Conservation (phyloP, 2,797 vertebrate species). For the Hippoglossus hippoglossus region DNA sequence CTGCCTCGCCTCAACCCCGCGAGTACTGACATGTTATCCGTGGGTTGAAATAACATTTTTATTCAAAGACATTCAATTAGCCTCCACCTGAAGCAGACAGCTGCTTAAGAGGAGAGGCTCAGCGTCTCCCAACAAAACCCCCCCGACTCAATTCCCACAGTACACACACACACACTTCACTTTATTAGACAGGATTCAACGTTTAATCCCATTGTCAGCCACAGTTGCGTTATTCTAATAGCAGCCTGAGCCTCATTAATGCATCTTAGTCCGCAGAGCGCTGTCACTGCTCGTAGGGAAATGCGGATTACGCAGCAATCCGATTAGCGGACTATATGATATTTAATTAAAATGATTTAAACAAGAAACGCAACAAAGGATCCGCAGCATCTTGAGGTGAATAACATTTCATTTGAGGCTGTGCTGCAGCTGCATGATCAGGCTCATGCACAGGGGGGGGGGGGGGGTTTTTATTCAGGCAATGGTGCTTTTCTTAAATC, state of each 20-base stretch:
- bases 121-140: conserved; percentile 15
- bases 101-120: conserved; percentile 84
- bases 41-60: conserved; percentile 91
- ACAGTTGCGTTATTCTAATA: conserved; percentile 89
- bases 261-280: conserved; percentile 73
- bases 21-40: conserved; percentile 93
- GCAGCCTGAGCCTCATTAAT: conserved; percentile 80
- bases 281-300: conserved; percentile 72
- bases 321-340: conserved; percentile 67
- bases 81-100: conserved; percentile 86
- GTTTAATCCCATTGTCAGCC: conserved; percentile 90
- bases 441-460: background rate
- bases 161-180: conserved; percentile 74
- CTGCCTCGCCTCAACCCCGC: conserved; percentile 83
- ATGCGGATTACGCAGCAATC: conserved; percentile 72
- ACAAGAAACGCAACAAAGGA: conserved; percentile 22
- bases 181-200: conserved; percentile 90
- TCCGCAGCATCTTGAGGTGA: background rate
- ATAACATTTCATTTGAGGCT: background rate
- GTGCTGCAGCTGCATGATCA: background rate
- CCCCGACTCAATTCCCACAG: conserved; percentile 70
- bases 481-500: conserved; percentile 25
- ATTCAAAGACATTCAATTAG: conserved; percentile 90
- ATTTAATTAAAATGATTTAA: conserved; percentile 60
- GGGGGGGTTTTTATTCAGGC: conserved; percentile 17